A percentile compares a stretch with the other conserved stretches of the same genome.
phyloP scores from a whole-genome alignment of 1,140 invertebrate species.

The Drosophila lini region DNA sequence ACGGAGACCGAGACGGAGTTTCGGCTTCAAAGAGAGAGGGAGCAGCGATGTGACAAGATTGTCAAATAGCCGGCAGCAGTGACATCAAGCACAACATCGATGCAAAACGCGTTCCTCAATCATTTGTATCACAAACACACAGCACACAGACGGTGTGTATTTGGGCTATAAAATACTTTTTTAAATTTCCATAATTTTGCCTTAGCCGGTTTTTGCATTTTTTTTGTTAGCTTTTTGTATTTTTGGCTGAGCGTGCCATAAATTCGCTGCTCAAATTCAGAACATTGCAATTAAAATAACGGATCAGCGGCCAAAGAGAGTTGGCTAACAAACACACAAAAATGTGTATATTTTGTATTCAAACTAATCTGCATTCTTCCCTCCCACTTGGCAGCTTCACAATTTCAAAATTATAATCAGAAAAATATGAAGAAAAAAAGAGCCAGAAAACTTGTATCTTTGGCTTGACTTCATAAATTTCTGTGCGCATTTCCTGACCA shows the following conservation, averaged over 20 bases:
- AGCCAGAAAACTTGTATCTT: slow-evolving; percentile 22
- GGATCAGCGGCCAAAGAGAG: slow-evolving; percentile 21
- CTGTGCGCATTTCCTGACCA: slow-evolving; percentile 40
- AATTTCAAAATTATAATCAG: slow-evolving; percentile 23
- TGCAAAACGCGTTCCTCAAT: slow-evolving; percentile 59
- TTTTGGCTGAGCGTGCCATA: slow-evolving; percentile 33
- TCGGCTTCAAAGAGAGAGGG: slow-evolving; percentile 21
- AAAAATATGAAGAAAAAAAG: neutral
- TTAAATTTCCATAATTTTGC: slow-evolving; percentile 46
- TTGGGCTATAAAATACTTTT: slow-evolving; percentile 40
- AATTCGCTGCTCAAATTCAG: slow-evolving; percentile 53
- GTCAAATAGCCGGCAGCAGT: slow-evolving; percentile 67
- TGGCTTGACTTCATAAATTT: slow-evolving; percentile 44
- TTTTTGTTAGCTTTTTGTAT: slow-evolving; percentile 15
- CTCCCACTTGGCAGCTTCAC: slow-evolving; percentile 17
- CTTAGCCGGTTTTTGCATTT: slow-evolving; percentile 48
- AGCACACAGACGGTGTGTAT: slow-evolving; percentile 3
- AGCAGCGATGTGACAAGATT: slow-evolving; percentile 73
- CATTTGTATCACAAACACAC: slow-evolving; percentile 18
- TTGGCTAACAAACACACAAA: slow-evolving; percentile 9
- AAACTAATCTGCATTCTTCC: slow-evolving; percentile 25
- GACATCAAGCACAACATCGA: slow-evolving; percentile 53
- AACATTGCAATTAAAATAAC: slow-evolving; percentile 66
- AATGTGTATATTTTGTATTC: slow-evolving; percentile 11
- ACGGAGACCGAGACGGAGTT: slow-evolving; percentile 16